Evolutionary conservation across 2,113 vertebrate genomes (phyloP).

Genomic region (Scortum barcoo): DNA sequence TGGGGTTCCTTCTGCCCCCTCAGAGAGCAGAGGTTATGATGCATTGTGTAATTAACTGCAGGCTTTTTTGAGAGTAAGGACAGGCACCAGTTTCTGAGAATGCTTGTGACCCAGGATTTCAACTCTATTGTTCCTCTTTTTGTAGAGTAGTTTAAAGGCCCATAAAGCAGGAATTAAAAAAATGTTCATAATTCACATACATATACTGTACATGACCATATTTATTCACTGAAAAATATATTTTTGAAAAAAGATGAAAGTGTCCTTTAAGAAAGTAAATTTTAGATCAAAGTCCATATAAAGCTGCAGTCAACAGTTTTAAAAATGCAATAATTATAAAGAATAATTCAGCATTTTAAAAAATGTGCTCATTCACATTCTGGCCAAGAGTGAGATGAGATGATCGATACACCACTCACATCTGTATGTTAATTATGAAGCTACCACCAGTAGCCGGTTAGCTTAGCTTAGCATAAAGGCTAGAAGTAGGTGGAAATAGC

Average conservation of each 20-base stretch:
- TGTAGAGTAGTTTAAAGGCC: not conserved
- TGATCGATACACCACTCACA: not conserved
- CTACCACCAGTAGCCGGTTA: too few species aligned
- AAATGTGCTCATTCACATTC: not conserved
- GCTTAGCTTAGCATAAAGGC: not conserved
- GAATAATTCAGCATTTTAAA: not conserved
- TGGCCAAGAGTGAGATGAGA: not conserved
- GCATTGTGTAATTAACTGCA: slow-evolving; percentile 50
- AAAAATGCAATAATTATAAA: not conserved
- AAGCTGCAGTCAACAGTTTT: not conserved
- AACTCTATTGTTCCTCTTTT: slow-evolving; percentile 3
- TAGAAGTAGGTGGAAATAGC: not conserved
- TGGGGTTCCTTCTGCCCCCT: slow-evolving; percentile 36
- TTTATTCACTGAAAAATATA: not conserved
- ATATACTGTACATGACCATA: too few species aligned
- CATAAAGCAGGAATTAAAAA: not conserved
- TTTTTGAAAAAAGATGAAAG: not conserved
- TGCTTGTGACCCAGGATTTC: not conserved
- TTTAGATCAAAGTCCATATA: not conserved
- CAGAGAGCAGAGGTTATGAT: slow-evolving; percentile 58
- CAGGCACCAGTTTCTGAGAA: not conserved
- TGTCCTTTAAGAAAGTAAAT: not conserved
- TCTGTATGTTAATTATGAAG: too few species aligned
- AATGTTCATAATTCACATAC: not conserved
- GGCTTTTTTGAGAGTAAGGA: slow-evolving; percentile 20